phyloP scores from a whole-genome alignment of 2,797 vertebrate species.

The Rousettus madagascariensis region DNA sequence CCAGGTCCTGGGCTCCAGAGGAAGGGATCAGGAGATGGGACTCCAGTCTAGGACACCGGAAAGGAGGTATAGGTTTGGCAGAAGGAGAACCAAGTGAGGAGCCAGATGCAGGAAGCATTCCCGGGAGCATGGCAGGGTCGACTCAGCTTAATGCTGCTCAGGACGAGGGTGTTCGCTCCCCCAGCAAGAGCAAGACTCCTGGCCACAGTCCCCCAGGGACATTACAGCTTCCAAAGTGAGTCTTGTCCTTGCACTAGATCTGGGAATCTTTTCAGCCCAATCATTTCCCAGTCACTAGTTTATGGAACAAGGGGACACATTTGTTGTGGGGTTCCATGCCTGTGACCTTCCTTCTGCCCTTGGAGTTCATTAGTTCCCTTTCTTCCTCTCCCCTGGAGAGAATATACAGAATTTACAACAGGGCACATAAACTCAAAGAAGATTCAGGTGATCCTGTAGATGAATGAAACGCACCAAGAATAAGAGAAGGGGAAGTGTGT shows the following conservation, averaged over 20 bases:
- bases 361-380: neutral
- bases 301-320: neutral
- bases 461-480: neutral
- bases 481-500: neutral
- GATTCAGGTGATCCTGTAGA: neutral
- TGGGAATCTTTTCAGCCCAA: neutral
- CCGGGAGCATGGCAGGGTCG: neutral
- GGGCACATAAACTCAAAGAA: too few species aligned
- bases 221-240: neutral
- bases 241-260: too few species aligned
- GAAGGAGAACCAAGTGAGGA: neutral
- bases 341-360: neutral
- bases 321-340: neutral
- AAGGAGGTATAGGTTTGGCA: neutral
- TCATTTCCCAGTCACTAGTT: neutral
- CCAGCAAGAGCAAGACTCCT: accelerated
- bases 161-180: neutral
- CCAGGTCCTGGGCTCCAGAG: neutral
- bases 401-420: neutral
- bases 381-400: neutral
- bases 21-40: neutral
- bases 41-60: too few species aligned
- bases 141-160: neutral
- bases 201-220: neutral
- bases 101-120: neutral